A percentile compares a stretch with the other conserved stretches of the same genome.
Conservation (phyloP, 2,113 vertebrate genomes). For the Cyanoliseus patagonus region DNA sequence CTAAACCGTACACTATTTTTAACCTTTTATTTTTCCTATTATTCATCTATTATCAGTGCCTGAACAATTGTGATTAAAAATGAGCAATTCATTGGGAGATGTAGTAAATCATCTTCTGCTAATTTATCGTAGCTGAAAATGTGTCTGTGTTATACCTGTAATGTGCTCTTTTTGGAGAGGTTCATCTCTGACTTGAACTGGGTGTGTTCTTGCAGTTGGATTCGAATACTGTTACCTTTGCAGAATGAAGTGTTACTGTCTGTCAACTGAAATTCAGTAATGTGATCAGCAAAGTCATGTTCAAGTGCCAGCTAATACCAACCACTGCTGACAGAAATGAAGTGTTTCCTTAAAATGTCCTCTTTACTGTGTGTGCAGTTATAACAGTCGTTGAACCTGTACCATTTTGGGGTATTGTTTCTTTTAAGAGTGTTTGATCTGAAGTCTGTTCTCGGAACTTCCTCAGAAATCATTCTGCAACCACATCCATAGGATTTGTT, state of each 20-base stretch:
- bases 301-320: not conserved
- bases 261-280: not conserved
- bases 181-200: not conserved
- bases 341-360: not conserved
- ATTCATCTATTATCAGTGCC: not conserved
- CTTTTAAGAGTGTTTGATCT: not conserved
- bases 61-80: slow-evolving; percentile 20
- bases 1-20: not conserved
- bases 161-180: not conserved
- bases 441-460: not conserved
- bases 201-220: not conserved
- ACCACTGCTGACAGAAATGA: not conserved
- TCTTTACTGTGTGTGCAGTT: not conserved
- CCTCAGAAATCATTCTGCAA: not conserved
- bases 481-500: rapidly evolving
- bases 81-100: not conserved
- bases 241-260: not conserved
- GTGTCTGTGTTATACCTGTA: not conserved
- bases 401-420: rapidly evolving
- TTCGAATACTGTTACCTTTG: not conserved
- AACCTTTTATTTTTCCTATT: not conserved
- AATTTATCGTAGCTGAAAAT: not conserved
- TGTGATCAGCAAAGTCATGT: rapidly evolving
- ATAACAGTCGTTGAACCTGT: not conserved
- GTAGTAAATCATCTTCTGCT: not conserved